Base-by-base conservation (phyloP, 2,113 vertebrate species). In the Fulica atra region DNA sequence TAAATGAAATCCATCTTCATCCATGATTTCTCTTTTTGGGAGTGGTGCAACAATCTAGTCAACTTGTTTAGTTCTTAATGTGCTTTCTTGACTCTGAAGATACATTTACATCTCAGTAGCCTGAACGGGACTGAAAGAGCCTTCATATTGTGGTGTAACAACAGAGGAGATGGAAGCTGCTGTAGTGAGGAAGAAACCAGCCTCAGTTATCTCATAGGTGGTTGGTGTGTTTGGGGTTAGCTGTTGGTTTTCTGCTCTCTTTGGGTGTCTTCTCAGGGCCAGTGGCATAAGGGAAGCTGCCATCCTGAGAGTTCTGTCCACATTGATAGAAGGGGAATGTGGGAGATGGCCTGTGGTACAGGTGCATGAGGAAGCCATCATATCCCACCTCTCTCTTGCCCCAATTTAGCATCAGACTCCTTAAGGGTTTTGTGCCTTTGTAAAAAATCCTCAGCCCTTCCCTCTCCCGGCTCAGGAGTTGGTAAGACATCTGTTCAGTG, bases 121-220 rank as follows among this genome's bases (percentile, higher is more conserved):
- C 51, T 66, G 21, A 71, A 48, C 9, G 15, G 33, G 46, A 66
- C 15, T 36, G 65, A 7, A 57, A 38, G 24, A 79, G 33, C 19
- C 35, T 10, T 36, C 25, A 26, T 46, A 44, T 15, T 69, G 19
- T 56, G 60, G 17, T 1, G 0, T 20, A n/a, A 54, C 2, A 35
- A 78, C 53, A 61, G 53, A 44, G 59, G 53, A 68, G 21, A 20
- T 29, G 9, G 65, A 81, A 81, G 48, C 48, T 72, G 63, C 69
- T 46, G 13, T 44, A 72, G 28, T 16, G 70, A 21, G 33, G 46
- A 44, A 8, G 25, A 10, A 72, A 33, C 28, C 28, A 16, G 51
- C n/a, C 20, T 72, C 28, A 3, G 20, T 6, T 64, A 50, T 44
- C 6, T 50, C 12, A 2, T 31, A 25, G 0, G 1, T 4, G 36